These are phyloP conservation scores for Mayetiola destructor DNA, from an alignment of 2,888 invertebrate genomes.

Conservation along the genomic window DNA sequence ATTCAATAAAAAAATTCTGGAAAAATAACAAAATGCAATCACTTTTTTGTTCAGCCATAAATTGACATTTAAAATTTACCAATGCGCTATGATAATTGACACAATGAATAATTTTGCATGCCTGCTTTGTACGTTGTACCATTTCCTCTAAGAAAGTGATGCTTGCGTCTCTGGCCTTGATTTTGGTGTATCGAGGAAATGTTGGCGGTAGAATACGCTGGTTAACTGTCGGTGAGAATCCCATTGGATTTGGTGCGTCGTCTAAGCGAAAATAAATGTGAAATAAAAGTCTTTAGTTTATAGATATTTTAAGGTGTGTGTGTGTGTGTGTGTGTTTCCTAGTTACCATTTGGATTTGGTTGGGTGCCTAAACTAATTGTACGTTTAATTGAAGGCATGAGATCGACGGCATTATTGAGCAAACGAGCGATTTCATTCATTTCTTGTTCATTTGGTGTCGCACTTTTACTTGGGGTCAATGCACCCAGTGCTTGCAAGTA, in stretches of 20 bases:
- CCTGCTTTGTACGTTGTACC: slow-evolving; percentile 61
- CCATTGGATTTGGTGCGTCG: slow-evolving; percentile 67
- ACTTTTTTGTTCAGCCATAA: neutral
- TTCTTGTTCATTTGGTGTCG: slow-evolving; percentile 36
- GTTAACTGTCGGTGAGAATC: slow-evolving; percentile 92
- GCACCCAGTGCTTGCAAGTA: slow-evolving; percentile 60
- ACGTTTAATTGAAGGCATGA: slow-evolving; percentile 64
- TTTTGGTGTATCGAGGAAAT: slow-evolving; percentile 91
- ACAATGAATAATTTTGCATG: slow-evolving; percentile 66
- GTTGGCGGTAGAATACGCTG: slow-evolving; percentile 93
- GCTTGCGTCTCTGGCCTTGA: slow-evolving; percentile 51
- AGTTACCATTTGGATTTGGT: slow-evolving; percentile 38
- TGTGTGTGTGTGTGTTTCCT: neutral
- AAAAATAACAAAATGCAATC: slow-evolving; percentile 22
- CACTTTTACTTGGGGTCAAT: slow-evolving; percentile 39
- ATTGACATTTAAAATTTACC: slow-evolving; percentile 39
- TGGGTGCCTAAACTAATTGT: slow-evolving; percentile 61
- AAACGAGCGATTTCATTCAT: slow-evolving; percentile 64
- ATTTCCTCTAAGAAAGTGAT: slow-evolving; percentile 69
- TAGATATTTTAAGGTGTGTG: neutral
- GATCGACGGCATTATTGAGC: slow-evolving; percentile 64
- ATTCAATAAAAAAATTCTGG: slow-evolving; percentile 86
- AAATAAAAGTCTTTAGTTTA: slow-evolving; percentile 22
- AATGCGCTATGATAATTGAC: slow-evolving; percentile 67
- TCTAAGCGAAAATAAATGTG: slow-evolving; percentile 33